Conservation (phyloP, 2,797 vertebrate species). For the Ataeniobius toweri region DNA sequence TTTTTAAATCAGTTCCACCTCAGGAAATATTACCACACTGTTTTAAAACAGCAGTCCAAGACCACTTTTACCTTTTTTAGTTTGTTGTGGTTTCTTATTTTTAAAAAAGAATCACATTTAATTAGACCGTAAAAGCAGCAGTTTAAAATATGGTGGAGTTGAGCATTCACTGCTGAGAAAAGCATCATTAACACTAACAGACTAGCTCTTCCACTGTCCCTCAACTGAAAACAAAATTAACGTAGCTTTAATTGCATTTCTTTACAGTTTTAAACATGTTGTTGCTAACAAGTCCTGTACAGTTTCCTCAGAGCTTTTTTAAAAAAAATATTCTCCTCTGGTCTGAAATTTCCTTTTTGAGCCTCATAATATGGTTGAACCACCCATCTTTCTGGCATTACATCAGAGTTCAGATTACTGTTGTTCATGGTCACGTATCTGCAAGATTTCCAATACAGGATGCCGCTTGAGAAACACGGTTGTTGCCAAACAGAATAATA, state of each 20-base stretch:
- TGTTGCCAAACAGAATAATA: not conserved
- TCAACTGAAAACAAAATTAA: not conserved
- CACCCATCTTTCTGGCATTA: not conserved
- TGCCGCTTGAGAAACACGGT: not conserved
- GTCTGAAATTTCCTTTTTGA: not conserved
- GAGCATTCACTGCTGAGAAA: not conserved
- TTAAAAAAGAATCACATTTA: not conserved
- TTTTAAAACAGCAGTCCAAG: too few relatives aligned
- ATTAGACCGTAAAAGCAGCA: not conserved
- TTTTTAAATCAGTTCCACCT: too few relatives aligned
- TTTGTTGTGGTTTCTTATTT: not conserved
- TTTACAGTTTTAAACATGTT: not conserved
- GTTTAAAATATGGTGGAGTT: not conserved
- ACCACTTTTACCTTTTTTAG: not conserved
- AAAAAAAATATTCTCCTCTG: not conserved
- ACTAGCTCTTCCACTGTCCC: not conserved
- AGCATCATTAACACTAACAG: not conserved
- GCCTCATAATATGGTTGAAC: not conserved
- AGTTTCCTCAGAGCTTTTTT: not conserved
- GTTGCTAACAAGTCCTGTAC: too few relatives aligned
- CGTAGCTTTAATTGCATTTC: not conserved
- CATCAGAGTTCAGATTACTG: not conserved
- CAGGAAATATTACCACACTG: too few relatives aligned
- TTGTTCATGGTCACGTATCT: not conserved
- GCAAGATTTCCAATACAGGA: not conserved